Percentiles rank a stretch among this genome's conserved stretches.
phyloP scores from a whole-genome alignment of 2,113 vertebrate species.

The Miniopterus natalensis region DNA sequence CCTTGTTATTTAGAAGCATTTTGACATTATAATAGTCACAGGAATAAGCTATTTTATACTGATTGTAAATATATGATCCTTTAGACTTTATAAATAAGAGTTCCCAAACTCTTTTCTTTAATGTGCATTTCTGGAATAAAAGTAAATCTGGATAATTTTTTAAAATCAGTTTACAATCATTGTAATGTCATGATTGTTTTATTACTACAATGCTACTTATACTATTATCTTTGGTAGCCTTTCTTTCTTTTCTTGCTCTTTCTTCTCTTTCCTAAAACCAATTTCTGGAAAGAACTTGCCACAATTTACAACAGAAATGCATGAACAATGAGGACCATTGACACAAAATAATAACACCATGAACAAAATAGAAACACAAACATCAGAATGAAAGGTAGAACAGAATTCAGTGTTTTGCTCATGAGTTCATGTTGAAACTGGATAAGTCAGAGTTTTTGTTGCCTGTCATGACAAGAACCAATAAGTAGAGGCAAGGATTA shows the following conservation, averaged over 20 bases:
- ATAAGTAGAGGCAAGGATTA: background rate
- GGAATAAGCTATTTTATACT: background rate
- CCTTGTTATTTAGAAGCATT: background rate
- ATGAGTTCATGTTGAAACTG: background rate
- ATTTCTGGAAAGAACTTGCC: background rate
- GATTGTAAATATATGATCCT: background rate
- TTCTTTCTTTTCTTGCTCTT: background rate
- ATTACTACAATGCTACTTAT: background rate
- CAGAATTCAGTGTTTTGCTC: background rate
- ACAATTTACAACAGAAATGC: background rate
- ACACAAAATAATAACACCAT: background rate
- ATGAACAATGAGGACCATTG: background rate
- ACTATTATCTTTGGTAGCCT: background rate
- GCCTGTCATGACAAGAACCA: too few relatives aligned
- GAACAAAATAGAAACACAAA: background rate
- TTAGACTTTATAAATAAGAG: background rate
- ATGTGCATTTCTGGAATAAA: slow-evolving; percentile 19
- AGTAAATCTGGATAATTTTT: background rate
- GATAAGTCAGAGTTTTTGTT: background rate
- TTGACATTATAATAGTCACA: background rate
- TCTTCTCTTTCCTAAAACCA: background rate
- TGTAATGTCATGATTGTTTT: background rate
- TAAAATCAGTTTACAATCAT: background rate
- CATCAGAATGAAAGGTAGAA: background rate
- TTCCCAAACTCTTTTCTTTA: background rate